These are phyloP conservation scores for Microplitis mediator DNA, from an alignment of 1,140 invertebrate genomes.

Conservation along the genomic window DNA sequence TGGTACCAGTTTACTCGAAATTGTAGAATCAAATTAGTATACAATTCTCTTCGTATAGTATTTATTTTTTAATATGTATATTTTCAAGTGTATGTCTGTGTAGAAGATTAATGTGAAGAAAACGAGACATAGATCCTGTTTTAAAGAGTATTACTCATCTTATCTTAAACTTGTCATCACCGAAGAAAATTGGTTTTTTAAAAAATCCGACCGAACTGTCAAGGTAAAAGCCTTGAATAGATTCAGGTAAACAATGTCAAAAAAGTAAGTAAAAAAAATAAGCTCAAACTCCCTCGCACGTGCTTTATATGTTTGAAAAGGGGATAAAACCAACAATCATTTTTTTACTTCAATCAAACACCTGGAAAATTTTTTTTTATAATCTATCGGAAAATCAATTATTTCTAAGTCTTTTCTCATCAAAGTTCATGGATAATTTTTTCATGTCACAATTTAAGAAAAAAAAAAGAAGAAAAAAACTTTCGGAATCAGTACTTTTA, in stretches of 20 bases:
- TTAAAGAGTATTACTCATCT: too few species aligned
- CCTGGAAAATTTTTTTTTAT: neutral
- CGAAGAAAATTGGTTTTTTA: neutral
- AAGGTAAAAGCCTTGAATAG: neutral
- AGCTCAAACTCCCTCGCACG: constrained; percentile 24
- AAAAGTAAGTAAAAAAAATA: neutral
- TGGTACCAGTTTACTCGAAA: too few species aligned
- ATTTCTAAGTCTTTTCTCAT: neutral
- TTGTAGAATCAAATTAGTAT: too few species aligned
- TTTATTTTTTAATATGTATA: too few species aligned
- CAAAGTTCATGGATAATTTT: neutral
- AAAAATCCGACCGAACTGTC: too few species aligned
- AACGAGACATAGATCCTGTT: neutral
- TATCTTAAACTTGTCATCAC: neutral
- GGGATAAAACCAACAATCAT: constrained; percentile 9
- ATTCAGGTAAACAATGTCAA: neutral
- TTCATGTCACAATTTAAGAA: neutral
- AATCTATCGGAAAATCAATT: constrained; percentile 6
- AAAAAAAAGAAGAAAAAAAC: neutral
- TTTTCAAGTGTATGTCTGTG: neutral
- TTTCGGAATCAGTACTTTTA: neutral
- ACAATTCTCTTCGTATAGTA: too few species aligned
- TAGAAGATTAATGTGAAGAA: neutral
- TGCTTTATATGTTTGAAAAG: neutral
- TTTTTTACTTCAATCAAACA: neutral